phyloP scores from a whole-genome alignment of 2,888 invertebrate genomes.

The Entomobrya multifasciata region DNA sequence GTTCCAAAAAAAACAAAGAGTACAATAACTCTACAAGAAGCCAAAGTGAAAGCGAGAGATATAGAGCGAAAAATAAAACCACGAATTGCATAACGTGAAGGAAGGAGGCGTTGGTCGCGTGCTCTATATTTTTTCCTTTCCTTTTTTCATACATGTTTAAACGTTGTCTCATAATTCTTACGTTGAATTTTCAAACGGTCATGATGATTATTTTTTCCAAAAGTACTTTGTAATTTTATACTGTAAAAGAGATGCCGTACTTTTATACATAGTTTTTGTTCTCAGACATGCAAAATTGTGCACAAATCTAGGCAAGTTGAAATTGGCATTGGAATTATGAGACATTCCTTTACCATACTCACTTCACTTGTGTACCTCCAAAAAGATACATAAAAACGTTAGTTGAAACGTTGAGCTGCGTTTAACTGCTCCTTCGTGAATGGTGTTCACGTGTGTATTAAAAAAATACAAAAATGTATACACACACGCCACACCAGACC shows the following conservation, averaged over 20 bases:
- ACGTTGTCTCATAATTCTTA: no score
- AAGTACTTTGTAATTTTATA: no score
- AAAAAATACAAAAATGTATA: no score
- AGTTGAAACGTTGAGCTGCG: conserved; percentile 10
- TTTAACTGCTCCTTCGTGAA: conserved; percentile 36
- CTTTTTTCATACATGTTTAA: conserved; percentile 30
- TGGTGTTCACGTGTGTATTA: conserved; percentile 6
- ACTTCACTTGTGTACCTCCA: conserved; percentile 25
- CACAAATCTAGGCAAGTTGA: no score
- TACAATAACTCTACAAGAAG: conserved; percentile 13
- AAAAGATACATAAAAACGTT: conserved; percentile 26
- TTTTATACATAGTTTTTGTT: no score
- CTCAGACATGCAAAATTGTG: no score
- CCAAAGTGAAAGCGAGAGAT: conserved; percentile 1
- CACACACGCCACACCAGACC: no score
- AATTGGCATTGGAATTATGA: no score
- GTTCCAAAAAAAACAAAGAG: conserved; percentile 2
- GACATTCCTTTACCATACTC: no score
- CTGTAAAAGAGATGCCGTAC: no score
- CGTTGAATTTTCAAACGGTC: no score
- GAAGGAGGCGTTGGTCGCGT: conserved; percentile 71
- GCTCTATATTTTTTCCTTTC: conserved; percentile 62
- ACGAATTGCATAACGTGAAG: conserved; percentile 55
- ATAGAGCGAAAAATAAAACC: conserved; percentile 18
- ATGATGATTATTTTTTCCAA: no score